These are phyloP conservation scores for Epicampocera succincta DNA, from an alignment of 2,888 invertebrate genomes.

Conservation along the genomic window DNA sequence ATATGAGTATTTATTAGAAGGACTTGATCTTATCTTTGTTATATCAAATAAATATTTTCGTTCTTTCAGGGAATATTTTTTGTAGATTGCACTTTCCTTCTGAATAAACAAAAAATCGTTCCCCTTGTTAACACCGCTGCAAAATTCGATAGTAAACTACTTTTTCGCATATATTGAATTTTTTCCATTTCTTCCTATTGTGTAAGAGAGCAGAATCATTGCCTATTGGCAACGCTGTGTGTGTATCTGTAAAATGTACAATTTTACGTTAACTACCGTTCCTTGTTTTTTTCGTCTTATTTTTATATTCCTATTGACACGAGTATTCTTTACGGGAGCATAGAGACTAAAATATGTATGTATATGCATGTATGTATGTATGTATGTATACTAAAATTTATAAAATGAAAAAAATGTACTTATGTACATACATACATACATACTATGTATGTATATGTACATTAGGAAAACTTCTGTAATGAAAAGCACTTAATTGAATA, in stretches of 20 bases:
- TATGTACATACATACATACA: no score
- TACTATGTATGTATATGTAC: conserved; percentile 40
- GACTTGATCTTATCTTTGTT: no score
- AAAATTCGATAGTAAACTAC: no score
- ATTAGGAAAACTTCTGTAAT: conserved; percentile 47
- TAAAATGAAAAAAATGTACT: conserved; percentile 37
- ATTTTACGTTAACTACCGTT: conserved; percentile 62
- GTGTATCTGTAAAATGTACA: conserved; percentile 52
- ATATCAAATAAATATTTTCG: no score
- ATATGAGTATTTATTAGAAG: no score
- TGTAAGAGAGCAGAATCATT: not conserved
- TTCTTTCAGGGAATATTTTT: no score
- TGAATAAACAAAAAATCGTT: no score
- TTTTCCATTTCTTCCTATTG: not conserved
- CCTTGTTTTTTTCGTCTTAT: conserved; percentile 18
- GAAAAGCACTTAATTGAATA: conserved; percentile 57
- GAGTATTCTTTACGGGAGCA: conserved; percentile 44
- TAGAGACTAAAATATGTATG: conserved; percentile 34
- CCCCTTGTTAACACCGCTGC: no score
- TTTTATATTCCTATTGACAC: conserved; percentile 21
- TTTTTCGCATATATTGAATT: not conserved
- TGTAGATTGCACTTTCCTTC: no score
- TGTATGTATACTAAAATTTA: conserved; percentile 12
- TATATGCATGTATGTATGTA: not conserved
- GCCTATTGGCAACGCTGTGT: conserved; percentile 29